Conservation (phyloP, 2,888 invertebrate species). For the Callyntrura guangdongensis region DNA sequence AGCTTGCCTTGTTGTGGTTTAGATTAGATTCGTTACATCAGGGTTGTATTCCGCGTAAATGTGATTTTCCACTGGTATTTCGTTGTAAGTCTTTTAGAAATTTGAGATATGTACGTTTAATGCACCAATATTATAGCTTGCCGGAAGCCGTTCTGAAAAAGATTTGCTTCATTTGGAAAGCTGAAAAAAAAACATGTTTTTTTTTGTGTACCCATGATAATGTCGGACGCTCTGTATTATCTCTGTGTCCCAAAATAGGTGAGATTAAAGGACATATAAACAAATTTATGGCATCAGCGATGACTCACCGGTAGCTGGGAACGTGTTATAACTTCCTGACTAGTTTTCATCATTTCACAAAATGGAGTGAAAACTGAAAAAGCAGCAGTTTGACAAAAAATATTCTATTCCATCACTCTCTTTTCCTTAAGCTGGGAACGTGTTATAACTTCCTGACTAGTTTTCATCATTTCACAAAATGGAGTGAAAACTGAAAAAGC, state of each 20-base stretch:
- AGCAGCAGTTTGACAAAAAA: too few relatives aligned
- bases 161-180: conserved; percentile 23
- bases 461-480: neutral
- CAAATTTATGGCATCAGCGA: conserved; percentile 46
- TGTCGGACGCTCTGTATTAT: conserved; percentile 33
- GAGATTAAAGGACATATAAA: conserved; percentile 53
- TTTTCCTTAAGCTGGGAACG: too few relatives aligned
- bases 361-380: too few relatives aligned
- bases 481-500: too few relatives aligned
- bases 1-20: conserved; percentile 59
- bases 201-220: conserved; percentile 13
- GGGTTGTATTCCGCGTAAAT: neutral
- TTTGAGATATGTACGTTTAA: conserved; percentile 35
- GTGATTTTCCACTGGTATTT: conserved; percentile 29
- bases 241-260: conserved; percentile 49
- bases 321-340: neutral
- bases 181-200: conserved; percentile 35
- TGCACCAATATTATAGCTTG: conserved; percentile 49
- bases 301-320: conserved; percentile 30
- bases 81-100: conserved; percentile 12
- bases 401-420: too few relatives aligned
- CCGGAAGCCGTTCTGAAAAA: conserved; percentile 44
- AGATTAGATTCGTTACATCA: conserved; percentile 65
- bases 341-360: neutral
- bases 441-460: neutral